phyloP scores from a whole-genome alignment of 1,140 invertebrate genomes.

The Dolichoris vasculosae region DNA sequence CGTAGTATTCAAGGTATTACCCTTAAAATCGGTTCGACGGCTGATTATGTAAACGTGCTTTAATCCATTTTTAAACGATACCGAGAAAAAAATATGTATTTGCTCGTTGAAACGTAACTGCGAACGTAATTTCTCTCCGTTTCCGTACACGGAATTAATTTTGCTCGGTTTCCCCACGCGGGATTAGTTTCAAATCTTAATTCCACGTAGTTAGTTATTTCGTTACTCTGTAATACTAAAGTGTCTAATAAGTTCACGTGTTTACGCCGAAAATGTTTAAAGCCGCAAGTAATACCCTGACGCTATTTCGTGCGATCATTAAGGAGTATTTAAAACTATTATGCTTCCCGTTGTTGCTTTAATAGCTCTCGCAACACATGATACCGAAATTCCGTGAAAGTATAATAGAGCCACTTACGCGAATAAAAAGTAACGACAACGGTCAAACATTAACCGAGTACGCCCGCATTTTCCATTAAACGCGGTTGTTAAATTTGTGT shows the following conservation, averaged over 20 bases:
- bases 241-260: neutral
- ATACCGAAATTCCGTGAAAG: neutral
- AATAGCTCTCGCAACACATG: neutral
- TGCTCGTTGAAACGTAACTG: neutral
- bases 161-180: neutral
- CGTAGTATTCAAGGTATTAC: neutral
- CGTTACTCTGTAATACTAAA: neutral
- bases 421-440: neutral
- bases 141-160: neutral
- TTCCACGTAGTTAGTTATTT: neutral
- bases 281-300: neutral
- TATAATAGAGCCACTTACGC: neutral
- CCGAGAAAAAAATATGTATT: neutral
- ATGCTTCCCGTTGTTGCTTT: neutral
- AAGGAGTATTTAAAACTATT: neutral
- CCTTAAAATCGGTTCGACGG: neutral
- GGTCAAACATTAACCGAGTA: neutral
- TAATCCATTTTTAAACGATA: neutral
- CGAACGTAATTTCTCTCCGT: neutral
- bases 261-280: constrained; percentile 9
- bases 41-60: neutral
- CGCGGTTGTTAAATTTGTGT: neutral
- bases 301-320: neutral
- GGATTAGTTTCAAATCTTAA: neutral
- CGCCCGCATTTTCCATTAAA: neutral